phyloP scores from a whole-genome alignment of 2,888 invertebrate genomes.

The Polyploca ridens region DNA sequence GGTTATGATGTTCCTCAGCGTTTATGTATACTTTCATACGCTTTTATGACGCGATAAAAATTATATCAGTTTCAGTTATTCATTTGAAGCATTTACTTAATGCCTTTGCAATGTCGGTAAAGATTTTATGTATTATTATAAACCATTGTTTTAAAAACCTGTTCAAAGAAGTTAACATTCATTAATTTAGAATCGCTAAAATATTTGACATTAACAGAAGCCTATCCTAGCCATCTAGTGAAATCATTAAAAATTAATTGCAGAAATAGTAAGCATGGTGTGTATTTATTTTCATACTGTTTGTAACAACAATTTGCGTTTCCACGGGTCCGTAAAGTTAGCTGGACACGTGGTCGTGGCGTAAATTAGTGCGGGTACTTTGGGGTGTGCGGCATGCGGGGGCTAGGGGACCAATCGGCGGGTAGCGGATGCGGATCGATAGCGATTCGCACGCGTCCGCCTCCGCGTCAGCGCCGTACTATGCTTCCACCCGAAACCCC shows the following conservation, averaged over 20 bases:
- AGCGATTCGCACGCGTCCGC: slow-evolving; percentile 42
- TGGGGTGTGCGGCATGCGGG: slow-evolving; percentile 39
- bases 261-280: slow-evolving; percentile 12
- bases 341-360: slow-evolving; percentile 61
- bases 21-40: slow-evolving; percentile 40
- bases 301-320: slow-evolving; percentile 39
- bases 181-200: no score
- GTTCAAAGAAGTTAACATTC: no score
- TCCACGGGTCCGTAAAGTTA: slow-evolving; percentile 58
- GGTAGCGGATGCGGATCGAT: slow-evolving; percentile 52
- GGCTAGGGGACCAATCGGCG: slow-evolving; percentile 45
- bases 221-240: no score
- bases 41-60: slow-evolving; percentile 40
- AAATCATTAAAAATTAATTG: no score
- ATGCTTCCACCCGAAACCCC: slow-evolving; percentile 36
- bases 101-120: background rate
- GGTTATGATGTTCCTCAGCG: slow-evolving; percentile 47
- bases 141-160: no score
- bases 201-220: no score
- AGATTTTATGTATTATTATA: no score
- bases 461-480: slow-evolving; percentile 52
- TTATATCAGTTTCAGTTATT: slow-evolving; percentile 30
- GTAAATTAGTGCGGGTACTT: slow-evolving; percentile 53
- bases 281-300: slow-evolving; percentile 22
- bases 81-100: slow-evolving; percentile 19